Evolutionary conservation across 2,113 vertebrate species (phyloP), one percentile per base, ranked within the genome.

Genomic region (Stegostoma tigrinum): DNA sequence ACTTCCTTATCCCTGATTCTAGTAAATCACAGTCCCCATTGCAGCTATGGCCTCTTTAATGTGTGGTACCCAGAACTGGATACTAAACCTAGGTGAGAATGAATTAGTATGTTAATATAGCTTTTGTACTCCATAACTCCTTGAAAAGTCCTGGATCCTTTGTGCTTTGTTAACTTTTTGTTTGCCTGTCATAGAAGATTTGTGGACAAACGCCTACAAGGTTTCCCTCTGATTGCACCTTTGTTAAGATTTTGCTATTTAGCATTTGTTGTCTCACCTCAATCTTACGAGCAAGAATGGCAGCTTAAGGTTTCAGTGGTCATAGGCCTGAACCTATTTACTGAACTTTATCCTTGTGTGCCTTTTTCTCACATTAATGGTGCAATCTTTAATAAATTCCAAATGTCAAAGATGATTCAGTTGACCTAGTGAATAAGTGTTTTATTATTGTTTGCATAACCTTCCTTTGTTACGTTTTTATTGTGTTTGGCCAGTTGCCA

Each of bases 51-150:
- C 34, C 14, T n/a, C 15, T 15, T 15, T 80, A 21, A 34, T 30
- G 5, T 30, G 27, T 72, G 7, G 34, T 38, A n/a, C 75, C 14
- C 34, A 38, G 75, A 80, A 80, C 17, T 38, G 75, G 34, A 80
- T n/a, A 48, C 17, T n/a, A n/a, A 80, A n/a, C n/a, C 34, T 34
- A 78, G 75, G 34, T 78, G 75, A 30, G 72, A 12, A 7, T 34
- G 72, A 34, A 75, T 30, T 96, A 96, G 96, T 94, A 95, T 96
- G 95, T 97, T 23, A 96, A 64, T 67, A 93, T 94, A 96, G 97
- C 34, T 80, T 80, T 80, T 80, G n/a, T 38, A 38, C 3, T 38
- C 75, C 3, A 72, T 30, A 8, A 7, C 6, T 72, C 34, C 17
- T 3, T 17, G 15, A 0, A 80, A 80, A 80, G 75, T n/a, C 75